A percentile compares a stretch with the other conserved stretches of the same genome.
Evolutionary conservation across 1,140 invertebrate genomes (phyloP).

Genomic region (Cataglyphis hispanica): DNA sequence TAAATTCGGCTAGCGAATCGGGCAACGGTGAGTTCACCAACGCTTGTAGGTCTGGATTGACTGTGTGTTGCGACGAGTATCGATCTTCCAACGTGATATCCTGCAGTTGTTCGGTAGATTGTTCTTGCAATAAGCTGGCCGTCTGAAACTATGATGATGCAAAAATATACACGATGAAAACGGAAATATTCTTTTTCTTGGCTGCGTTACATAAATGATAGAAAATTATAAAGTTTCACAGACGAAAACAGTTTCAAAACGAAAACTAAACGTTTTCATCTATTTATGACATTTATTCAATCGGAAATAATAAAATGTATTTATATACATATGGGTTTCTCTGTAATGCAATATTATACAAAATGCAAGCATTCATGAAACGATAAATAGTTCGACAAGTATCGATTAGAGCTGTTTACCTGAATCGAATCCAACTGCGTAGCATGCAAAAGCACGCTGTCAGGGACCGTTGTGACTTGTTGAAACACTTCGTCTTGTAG

Average conservation of each 20-base stretch:
- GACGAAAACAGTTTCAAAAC: not conserved
- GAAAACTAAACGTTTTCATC: not conserved
- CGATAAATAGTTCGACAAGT: not conserved
- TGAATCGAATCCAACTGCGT: constrained; percentile 89
- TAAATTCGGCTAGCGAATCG: constrained; percentile 93
- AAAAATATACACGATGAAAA: not conserved
- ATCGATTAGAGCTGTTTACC: constrained; percentile 70
- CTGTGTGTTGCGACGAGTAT: constrained; percentile 88
- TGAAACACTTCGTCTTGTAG: constrained; percentile 93
- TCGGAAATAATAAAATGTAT: not conserved
- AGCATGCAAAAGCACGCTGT: constrained; percentile 90
- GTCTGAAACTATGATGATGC: constrained; percentile 85
- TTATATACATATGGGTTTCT: not conserved
- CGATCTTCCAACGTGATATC: constrained; percentile 90
- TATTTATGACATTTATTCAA: not conserved
- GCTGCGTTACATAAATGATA: not conserved
- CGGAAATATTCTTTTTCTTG: not conserved
- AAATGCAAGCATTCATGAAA: not conserved
- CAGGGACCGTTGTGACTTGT: constrained; percentile 89
- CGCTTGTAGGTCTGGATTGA: constrained; percentile 91
- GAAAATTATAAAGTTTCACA: not conserved
- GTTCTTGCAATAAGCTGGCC: constrained; percentile 88
- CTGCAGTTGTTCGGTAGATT: constrained; percentile 89
- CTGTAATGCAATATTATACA: not conserved
- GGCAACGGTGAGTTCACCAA: constrained; percentile 92